Percentiles rank a stretch among this genome's conserved stretches.
Conservation (phyloP, 2,113 vertebrate genomes). For the Lagopus leucura region DNA sequence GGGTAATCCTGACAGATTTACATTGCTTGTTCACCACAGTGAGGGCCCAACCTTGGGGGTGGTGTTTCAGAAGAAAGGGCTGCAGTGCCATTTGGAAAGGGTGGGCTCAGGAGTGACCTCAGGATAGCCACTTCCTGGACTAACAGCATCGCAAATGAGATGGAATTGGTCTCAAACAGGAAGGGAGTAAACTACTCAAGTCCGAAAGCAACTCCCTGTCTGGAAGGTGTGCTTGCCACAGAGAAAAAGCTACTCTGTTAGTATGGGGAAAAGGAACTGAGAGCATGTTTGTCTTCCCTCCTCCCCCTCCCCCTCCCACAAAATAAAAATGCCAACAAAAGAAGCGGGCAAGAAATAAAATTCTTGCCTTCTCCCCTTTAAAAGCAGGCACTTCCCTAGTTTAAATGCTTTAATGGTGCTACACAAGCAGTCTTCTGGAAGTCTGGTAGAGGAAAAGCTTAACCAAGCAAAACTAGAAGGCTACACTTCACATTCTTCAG, state of each 20-base stretch:
- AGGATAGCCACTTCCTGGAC: constrained; percentile 58
- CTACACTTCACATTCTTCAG: neutral
- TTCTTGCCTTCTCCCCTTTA: neutral
- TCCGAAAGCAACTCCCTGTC: constrained; percentile 61
- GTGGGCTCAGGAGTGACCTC: constrained; percentile 50
- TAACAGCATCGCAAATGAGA: constrained; percentile 59
- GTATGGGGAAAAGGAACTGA: constrained; percentile 50
- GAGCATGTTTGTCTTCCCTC: constrained; percentile 12
- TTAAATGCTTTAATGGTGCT: neutral
- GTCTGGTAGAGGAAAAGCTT: neutral
- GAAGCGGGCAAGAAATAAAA: neutral
- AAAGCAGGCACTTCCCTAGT: neutral
- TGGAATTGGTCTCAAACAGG: constrained; percentile 63
- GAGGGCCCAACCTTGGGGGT: neutral
- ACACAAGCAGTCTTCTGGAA: neutral
- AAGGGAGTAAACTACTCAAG: constrained; percentile 64
- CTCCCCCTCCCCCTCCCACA: neutral
- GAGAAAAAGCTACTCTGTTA: constrained; percentile 52
- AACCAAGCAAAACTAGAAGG: neutral
- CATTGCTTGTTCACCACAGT: constrained; percentile 16
- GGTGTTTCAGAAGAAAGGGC: constrained; percentile 31
- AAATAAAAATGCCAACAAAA: constrained; percentile 37
- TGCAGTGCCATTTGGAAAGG: constrained; percentile 31
- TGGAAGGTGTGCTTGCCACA: constrained; percentile 54
- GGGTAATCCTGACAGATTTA: constrained; percentile 21